Evolutionary conservation across 2,888 invertebrate genomes (phyloP), one percentile per base, ranked within the genome.

Genomic region (Plagodis pulveraria): DNA sequence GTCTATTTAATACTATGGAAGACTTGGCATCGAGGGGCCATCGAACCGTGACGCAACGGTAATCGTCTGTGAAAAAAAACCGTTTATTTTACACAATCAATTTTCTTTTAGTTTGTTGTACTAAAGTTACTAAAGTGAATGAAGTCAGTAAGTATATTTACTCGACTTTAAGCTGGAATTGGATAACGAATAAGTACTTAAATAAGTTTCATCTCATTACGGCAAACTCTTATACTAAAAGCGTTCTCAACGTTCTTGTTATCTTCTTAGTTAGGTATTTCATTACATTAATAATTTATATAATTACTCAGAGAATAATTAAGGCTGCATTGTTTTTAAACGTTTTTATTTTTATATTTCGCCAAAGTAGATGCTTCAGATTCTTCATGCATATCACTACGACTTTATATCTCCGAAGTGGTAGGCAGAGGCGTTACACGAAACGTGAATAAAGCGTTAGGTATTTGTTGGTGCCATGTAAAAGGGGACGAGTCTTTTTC

Each of bases 1-100:
- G 81, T 81, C 82, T 77, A 77, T 74, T 84, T 79, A 72, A 76
- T 75, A 81, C 74, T 74, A 78, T 74, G 78, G 73, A 62, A 67
- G 64, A 65, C 60, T 58, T 57, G 58, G 49, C 58, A 49, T 57
- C 62, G 50, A 62, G 64, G 50, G 58, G 61, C 56, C 63, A 56
- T 63, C 60, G 71, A 63, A 57, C 65, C 67, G 62, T 72, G 64
- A 64, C 58, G 56, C 71, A 69, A 69, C 74, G 65, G 70, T 72
- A 69, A 68, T 69, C 58, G 58, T 47, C 58, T 63, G 52, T 65
- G 57, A 61, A 61, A 70, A n/a, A 51, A 70, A 52, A 65, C 44
- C 41, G 50, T 12, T 50, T 58, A 36, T 66, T 62, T 49, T 61
- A 45, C 33, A 52, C 49, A 58, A 65, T 50, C 62, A 36, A 60